Percentiles rank a stretch among this genome's conserved stretches.
Evolutionary conservation across 2,888 invertebrate genomes (phyloP).

Genomic region (Ptilodon capucinus): DNA sequence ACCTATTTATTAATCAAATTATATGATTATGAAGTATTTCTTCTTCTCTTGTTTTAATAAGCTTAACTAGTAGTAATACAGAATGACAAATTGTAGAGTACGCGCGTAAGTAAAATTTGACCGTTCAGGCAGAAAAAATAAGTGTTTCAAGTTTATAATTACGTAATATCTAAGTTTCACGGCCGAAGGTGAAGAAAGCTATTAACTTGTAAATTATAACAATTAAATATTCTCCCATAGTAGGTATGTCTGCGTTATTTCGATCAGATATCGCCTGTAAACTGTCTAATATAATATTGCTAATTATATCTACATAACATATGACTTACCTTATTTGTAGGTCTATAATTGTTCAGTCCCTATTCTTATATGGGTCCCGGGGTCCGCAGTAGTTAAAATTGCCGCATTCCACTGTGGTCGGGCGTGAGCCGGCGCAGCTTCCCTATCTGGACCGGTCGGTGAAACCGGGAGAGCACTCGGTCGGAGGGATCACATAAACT

Average conservation of each 20-base stretch:
- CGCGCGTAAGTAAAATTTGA: no score
- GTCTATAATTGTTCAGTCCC: conserved; percentile 62
- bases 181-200: not conserved
- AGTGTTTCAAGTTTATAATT: not conserved
- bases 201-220: not conserved
- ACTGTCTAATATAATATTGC: not conserved
- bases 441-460: conserved; percentile 74
- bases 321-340: conserved; percentile 61
- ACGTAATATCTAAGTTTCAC: not conserved
- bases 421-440: conserved; percentile 77
- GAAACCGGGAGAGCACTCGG: conserved; percentile 40
- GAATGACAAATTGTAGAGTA: no score
- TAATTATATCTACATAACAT: not conserved
- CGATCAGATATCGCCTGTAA: not conserved
- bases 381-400: conserved; percentile 81
- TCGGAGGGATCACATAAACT: conserved; percentile 68
- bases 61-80: no score
- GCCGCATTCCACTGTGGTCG: conserved; percentile 80
- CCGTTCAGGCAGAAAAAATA: no score
- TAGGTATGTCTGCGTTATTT: not conserved
- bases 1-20: no score
- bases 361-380: conserved; percentile 72
- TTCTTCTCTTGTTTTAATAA: no score
- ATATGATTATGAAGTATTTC: no score
- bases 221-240: not conserved